Conservation (phyloP, 1,140 invertebrate species). For the Brachionus rotundiformis region DNA sequence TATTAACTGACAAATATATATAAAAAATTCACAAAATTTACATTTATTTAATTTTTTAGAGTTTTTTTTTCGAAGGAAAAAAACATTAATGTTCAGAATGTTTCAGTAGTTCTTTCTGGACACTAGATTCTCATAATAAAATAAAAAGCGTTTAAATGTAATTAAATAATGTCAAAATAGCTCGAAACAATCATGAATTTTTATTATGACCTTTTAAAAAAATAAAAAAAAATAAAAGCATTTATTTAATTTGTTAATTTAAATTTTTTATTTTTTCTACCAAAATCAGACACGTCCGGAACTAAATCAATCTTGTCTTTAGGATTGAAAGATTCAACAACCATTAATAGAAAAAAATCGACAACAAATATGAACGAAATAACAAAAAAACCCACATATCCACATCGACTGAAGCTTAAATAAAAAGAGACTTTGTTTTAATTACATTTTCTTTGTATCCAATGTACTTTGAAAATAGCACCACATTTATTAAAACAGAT, state of each 20-base stretch:
- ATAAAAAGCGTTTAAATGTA: neutral
- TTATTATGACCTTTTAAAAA: conserved; percentile 2
- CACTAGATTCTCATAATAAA: neutral
- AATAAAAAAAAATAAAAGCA: neutral
- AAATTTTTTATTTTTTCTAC: neutral
- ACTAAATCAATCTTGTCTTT: conserved; percentile 31
- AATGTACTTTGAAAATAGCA: too few species aligned
- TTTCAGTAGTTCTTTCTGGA: neutral
- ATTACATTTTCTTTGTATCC: neutral
- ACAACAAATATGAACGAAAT: conserved; percentile 27
- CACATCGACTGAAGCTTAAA: conserved; percentile 50
- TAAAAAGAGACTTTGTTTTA: neutral
- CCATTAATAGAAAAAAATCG: neutral
- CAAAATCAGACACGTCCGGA: neutral
- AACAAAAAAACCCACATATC: conserved; percentile 30
- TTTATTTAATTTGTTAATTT: neutral
- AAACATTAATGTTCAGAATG: neutral
- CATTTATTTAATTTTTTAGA: neutral
- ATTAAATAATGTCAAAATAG: conserved; percentile 43
- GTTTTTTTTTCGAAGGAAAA: neutral
- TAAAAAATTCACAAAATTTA: neutral
- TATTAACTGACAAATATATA: neutral
- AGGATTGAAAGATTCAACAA: conserved; percentile 33
- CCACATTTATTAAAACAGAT: too few species aligned
- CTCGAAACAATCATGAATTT: neutral